Conservation (phyloP, 1,140 invertebrate genomes). For the Drosophila hydei region DNA sequence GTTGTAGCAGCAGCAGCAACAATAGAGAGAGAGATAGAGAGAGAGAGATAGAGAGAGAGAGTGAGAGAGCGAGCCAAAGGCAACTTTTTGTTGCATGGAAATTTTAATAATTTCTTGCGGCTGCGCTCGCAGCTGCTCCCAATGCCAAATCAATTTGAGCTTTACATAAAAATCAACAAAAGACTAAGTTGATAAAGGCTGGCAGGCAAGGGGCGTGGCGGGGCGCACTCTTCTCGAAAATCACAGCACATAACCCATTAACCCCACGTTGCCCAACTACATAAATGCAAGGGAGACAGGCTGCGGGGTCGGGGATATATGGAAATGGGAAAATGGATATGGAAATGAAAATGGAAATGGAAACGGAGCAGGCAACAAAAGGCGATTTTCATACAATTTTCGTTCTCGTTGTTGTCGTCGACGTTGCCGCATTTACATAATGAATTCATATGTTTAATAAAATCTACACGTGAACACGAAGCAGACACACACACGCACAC, state of each 20-base stretch:
- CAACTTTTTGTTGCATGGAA: constrained; percentile 20
- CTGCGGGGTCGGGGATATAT: too few relatives aligned
- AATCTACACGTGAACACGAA: constrained; percentile 77
- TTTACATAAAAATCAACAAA: constrained; percentile 75
- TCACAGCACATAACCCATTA: constrained; percentile 79
- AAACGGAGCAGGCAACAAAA: constrained; percentile 31
- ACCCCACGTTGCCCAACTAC: constrained; percentile 63
- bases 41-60: too few relatives aligned
- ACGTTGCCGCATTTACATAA: constrained; percentile 73
- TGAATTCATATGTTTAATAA: constrained; percentile 83
- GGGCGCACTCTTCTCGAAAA: constrained; percentile 49
- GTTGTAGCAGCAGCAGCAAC: neutral
- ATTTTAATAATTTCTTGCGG: constrained; percentile 47
- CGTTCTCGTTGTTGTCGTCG: constrained; percentile 26
- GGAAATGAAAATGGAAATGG: constrained; percentile 1
- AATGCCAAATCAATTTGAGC: constrained; percentile 75
- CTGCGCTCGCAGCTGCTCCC: constrained; percentile 20
- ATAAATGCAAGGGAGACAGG: constrained; percentile 36
- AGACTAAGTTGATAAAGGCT: constrained; percentile 18
- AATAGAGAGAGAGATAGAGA: too few relatives aligned
- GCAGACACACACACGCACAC: constrained; percentile 15
- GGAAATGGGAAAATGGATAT: too few relatives aligned
- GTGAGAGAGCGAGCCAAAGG: too few relatives aligned
- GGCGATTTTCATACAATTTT: constrained; percentile 72
- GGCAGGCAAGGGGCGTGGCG: neutral